A percentile compares a stretch with the other conserved stretches of the same genome.
These are phyloP conservation scores for Schlechtendalia chinensis DNA, from an alignment of 1,140 invertebrate genomes.

Conservation along the genomic window DNA sequence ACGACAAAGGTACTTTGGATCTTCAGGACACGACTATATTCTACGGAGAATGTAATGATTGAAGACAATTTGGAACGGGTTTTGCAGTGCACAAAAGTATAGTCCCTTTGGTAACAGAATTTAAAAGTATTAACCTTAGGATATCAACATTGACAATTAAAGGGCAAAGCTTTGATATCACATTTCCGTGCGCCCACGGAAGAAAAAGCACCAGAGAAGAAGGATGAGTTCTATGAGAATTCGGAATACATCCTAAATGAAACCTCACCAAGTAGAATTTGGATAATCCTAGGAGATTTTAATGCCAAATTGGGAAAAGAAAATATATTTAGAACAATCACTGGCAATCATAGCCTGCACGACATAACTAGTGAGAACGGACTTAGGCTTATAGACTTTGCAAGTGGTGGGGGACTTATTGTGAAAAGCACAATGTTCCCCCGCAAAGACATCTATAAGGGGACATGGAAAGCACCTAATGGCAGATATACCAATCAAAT, in stretches of 20 bases:
- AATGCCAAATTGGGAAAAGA: slow-evolving; percentile 3
- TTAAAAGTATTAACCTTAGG: not conserved
- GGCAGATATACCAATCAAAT: not conserved
- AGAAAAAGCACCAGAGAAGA: not conserved
- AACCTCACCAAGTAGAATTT: not conserved
- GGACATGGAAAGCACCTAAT: not conserved
- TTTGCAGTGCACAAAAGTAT: not conserved
- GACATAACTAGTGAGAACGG: not conserved
- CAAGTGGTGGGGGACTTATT: not conserved
- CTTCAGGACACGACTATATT: not conserved
- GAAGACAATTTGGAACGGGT: not conserved
- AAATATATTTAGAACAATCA: not conserved
- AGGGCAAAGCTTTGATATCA: not conserved
- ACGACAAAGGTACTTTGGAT: not conserved
- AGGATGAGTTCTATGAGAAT: slow-evolving; percentile 1
- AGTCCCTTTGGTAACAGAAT: not conserved
- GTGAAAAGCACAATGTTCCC: slow-evolving; percentile 14
- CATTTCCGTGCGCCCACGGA: not conserved
- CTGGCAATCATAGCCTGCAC: not conserved
- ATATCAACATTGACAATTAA: not conserved
- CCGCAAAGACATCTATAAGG: not conserved
- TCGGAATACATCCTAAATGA: not conserved
- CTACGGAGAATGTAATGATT: not conserved
- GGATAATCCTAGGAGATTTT: not conserved
- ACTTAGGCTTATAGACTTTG: not conserved